These are phyloP conservation scores for Microtus obscurus DNA, from an alignment of 2,797 vertebrate species.

Conservation along the genomic window DNA sequence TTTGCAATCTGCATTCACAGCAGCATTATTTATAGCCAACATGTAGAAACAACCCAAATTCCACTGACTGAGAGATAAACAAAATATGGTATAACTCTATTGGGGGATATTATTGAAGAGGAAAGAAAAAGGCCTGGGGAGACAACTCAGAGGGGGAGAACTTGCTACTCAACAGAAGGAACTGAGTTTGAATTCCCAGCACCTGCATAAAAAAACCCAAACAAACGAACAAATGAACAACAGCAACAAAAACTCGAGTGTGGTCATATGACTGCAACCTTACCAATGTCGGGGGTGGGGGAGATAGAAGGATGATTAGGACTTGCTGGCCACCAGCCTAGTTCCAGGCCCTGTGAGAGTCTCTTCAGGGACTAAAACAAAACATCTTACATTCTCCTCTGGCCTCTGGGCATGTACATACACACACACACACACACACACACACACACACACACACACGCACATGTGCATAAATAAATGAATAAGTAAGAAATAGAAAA, in stretches of 20 bases:
- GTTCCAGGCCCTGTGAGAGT: not conserved
- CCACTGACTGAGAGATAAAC: not conserved
- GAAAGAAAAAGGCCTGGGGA: not conserved
- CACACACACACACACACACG: fast-evolving
- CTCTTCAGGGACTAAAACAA: not conserved
- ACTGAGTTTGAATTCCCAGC: not conserved
- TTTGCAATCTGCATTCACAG: not conserved
- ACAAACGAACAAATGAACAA: not conserved
- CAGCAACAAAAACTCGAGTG: not conserved
- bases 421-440: not conserved
- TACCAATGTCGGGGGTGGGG: not conserved
- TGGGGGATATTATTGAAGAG: not conserved
- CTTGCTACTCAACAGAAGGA: not conserved
- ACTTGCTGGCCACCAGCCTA: not conserved
- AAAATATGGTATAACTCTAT: not conserved
- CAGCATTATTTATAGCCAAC: not conserved
- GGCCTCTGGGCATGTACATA: not conserved
- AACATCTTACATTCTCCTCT: not conserved
- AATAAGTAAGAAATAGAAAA: not conserved
- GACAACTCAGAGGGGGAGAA: not conserved
- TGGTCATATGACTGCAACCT: not conserved
- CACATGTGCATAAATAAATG: not conserved
- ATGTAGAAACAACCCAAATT: not conserved
- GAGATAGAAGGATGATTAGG: not conserved
- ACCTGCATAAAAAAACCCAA: not conserved